Conservation (phyloP, 2,797 vertebrate genomes). For the Urosaurus nigricauda region DNA sequence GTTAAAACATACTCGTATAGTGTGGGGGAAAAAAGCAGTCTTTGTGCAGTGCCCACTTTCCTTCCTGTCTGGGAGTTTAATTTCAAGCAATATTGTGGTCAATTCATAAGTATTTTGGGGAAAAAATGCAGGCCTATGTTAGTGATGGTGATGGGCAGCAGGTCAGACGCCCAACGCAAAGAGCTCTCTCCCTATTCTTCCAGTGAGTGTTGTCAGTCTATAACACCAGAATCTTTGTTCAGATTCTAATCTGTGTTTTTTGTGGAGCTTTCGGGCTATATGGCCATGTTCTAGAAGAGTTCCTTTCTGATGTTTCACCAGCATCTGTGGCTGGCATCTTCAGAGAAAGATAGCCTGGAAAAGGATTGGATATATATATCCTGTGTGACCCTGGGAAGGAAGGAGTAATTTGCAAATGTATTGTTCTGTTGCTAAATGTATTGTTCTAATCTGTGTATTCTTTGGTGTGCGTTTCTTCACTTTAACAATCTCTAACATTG, state of each 20-base stretch:
- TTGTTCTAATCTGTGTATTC: too few species aligned
- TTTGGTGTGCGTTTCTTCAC: not conserved
- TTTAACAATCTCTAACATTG: not conserved
- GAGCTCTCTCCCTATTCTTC: not conserved
- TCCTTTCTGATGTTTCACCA: too few species aligned
- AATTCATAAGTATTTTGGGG: constrained; percentile 53
- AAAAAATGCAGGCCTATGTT: constrained; percentile 18
- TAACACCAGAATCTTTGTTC: not conserved
- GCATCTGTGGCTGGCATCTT: too few species aligned
- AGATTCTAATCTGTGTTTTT: not conserved
- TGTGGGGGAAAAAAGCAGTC: constrained; percentile 73
- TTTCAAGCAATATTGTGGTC: constrained; percentile 47
- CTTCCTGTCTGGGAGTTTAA: constrained; percentile 84
- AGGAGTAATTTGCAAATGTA: too few species aligned
- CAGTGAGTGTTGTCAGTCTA: not conserved
- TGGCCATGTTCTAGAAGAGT: too few species aligned
- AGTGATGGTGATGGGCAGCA: not conserved
- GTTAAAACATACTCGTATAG: constrained; percentile 68
- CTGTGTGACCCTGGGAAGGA: too few species aligned
- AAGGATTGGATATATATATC: too few species aligned
- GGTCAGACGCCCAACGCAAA: constrained; percentile 5
- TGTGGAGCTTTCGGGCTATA: too few species aligned
- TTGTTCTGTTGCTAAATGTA: too few species aligned
- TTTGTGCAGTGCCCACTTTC: constrained; percentile 84
- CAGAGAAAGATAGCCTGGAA: too few species aligned